Percentiles rank a stretch among this genome's conserved stretches.
phyloP scores from a whole-genome alignment of 2,797 vertebrate species.

The Karalla daura region DNA sequence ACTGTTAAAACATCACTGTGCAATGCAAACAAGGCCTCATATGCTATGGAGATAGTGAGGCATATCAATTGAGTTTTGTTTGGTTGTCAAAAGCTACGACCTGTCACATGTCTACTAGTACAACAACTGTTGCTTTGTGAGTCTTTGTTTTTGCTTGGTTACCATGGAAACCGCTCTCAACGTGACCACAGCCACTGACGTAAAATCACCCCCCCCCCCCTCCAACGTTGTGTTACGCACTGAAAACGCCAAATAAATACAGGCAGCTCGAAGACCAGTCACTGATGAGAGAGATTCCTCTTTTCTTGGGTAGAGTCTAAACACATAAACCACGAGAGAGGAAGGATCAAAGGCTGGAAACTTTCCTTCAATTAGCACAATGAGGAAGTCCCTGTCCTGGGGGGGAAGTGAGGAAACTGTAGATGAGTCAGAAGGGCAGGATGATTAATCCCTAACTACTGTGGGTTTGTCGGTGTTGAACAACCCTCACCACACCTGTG shows the following conservation, averaged over 20 bases:
- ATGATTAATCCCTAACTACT: background rate
- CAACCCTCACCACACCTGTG: background rate
- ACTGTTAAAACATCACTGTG: background rate
- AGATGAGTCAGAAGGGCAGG: background rate
- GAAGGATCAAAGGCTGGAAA: slow-evolving; percentile 13
- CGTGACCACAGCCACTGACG: background rate
- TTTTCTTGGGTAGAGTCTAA: background rate
- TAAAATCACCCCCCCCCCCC: background rate
- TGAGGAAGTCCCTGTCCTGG: slow-evolving; percentile 21
- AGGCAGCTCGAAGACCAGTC: background rate
- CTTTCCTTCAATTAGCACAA: slow-evolving; percentile 7
- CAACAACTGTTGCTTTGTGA: background rate
- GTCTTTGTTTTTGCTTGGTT: background rate
- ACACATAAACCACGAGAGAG: background rate
- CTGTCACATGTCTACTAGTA: background rate
- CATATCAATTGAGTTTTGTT: background rate
- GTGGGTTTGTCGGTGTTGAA: background rate
- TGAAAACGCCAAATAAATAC: background rate
- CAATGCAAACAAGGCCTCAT: background rate
- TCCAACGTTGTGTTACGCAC: background rate
- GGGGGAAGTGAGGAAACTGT: slow-evolving; percentile 27
- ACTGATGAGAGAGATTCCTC: background rate
- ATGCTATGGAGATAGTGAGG: background rate
- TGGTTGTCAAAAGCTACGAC: background rate
- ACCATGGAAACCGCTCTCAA: background rate